phyloP scores from a whole-genome alignment of 2,888 invertebrate genomes.

The Priocnemis perturbator region DNA sequence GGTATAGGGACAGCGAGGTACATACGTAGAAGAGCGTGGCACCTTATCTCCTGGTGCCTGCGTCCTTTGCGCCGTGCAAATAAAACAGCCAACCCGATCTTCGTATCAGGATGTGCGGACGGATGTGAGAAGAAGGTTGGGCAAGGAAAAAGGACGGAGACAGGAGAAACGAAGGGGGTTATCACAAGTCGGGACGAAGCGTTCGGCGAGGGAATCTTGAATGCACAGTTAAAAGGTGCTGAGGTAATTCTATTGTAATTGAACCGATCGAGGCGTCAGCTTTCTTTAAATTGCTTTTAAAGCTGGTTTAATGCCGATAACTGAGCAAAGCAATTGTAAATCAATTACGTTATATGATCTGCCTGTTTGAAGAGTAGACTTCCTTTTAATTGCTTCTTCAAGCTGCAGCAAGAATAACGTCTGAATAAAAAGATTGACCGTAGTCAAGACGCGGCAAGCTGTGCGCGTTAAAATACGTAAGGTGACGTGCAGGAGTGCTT shows the following conservation, averaged over 20 bases:
- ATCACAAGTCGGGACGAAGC: no score
- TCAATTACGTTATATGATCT: neutral
- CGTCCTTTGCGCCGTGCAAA: constrained; percentile 37
- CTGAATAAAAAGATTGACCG: no score
- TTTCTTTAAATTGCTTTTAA: no score
- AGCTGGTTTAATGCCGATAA: no score
- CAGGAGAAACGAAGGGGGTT: neutral
- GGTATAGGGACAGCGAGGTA: constrained; percentile 7
- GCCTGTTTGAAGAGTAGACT: neutral
- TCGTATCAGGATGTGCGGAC: neutral
- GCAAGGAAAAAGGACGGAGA: neutral
- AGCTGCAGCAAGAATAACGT: no score
- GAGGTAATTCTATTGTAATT: no score
- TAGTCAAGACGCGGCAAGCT: no score
- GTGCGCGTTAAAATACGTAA: no score
- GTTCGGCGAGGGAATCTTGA: no score
- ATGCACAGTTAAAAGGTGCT: no score
- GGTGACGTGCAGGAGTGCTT: constrained; percentile 67
- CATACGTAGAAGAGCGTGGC: neutral
- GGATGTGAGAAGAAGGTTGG: neutral
- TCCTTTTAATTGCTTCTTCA: no score
- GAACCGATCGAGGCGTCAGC: neutral
- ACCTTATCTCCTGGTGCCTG: constrained; percentile 30
- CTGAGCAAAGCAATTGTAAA: no score
- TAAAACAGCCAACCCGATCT: constrained; percentile 27